Evolutionary conservation across 2,113 vertebrate genomes (phyloP).

Genomic region (Phoxinus phoxinus): DNA sequence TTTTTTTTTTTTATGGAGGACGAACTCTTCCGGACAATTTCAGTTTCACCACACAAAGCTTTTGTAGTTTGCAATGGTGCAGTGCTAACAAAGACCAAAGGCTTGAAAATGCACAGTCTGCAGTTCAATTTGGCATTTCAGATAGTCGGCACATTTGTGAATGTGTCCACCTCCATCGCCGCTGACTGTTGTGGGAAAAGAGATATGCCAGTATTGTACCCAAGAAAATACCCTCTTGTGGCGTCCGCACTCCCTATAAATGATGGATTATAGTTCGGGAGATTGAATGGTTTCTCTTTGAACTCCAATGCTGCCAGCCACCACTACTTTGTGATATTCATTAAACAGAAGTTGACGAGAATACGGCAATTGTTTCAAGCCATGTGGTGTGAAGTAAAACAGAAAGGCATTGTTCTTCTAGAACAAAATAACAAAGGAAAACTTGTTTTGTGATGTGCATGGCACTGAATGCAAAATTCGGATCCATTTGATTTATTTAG

Average conservation of each 20-base stretch:
- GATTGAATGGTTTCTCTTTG: not conserved
- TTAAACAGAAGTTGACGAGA: not conserved
- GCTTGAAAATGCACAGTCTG: conserved; percentile 63
- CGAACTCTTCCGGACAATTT: not conserved
- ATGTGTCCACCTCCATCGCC: conserved; percentile 7
- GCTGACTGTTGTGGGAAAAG: conserved; percentile 3
- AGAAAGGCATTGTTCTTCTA: conserved; percentile 14
- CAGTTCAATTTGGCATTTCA: conserved; percentile 58
- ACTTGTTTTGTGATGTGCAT: conserved; percentile 15
- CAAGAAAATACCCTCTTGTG: conserved; percentile 9
- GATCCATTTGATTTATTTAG: not conserved
- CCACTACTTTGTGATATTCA: not conserved
- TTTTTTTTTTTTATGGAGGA: not conserved
- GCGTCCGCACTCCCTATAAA: not conserved
- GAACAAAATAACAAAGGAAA: conserved; percentile 27
- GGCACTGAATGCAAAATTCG: conserved; percentile 22
- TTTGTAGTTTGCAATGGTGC: conserved; percentile 30
- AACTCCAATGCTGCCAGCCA: not conserved
- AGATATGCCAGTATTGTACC: not conserved
- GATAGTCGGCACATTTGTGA: conserved; percentile 55
- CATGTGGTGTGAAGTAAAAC: conserved; percentile 6
- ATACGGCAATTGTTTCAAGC: conserved; percentile 15
- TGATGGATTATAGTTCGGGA: not conserved
- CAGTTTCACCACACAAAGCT: not conserved
- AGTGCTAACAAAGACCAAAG: conserved; percentile 64